Evolutionary conservation across 2,797 vertebrate genomes (phyloP), one percentile per base, ranked within the genome.

Genomic region (Remorina albescens): DNA sequence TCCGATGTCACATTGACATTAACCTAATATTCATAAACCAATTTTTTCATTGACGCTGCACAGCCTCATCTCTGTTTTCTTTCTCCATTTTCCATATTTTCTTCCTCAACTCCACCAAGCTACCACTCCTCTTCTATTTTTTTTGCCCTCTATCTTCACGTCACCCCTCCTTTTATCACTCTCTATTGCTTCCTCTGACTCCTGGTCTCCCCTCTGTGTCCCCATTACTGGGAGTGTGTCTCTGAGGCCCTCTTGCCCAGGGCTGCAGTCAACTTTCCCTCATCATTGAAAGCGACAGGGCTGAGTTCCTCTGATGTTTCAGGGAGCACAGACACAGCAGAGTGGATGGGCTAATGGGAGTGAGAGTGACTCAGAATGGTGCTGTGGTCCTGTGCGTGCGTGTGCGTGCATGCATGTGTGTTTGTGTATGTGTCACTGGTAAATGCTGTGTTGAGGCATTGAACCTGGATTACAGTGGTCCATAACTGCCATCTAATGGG

Each of bases 211-310:
- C 63, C 75, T 51, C 74, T 64, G 78, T 82, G 76, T 75, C 62
- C 61, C 64, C 75, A 75, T 86, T 78, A 85, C 80, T 84, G 73
- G 62, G 84, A 86, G 81, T 79, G 84, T 85, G 79, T 90, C 90
- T 88, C 71, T 7, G 46, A 88, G 86, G 82, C 71, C 72, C 62
- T 85, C 44, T 86, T 68, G 89, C 89, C 89, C 54, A 36, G 77
- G 76, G 88, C 86, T 71, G 68, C 74, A 91, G 77, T 93, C 91
- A 91, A 82, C 89, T 82, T 83, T 80, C 41, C 56, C 69, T 88
- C 77, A 54, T 91, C 83, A 92, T 89, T 66, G 77, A 71, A 89
- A 86, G 88, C 88, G 92, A 91, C 92, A 92, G 87, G 73, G 61
- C 83, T 83, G 79, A 81, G 74, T 71, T 84, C 85, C 71, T 92